Evolutionary conservation across 2,888 invertebrate genomes (phyloP), one percentile per base, ranked within the genome.

Genomic region (Hedychridium roseum): DNA sequence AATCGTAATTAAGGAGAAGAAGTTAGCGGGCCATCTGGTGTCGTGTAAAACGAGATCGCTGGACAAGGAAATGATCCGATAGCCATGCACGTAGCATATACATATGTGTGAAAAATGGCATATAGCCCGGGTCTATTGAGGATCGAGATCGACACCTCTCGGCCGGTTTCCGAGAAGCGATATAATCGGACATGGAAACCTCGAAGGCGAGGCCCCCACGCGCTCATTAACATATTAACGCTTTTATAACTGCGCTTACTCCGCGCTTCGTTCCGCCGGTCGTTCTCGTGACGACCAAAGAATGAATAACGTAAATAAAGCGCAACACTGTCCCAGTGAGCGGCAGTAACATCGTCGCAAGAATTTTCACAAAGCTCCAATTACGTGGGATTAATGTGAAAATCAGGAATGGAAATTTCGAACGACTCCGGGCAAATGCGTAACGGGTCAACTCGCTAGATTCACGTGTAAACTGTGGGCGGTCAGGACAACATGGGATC

Each of bases 191-290:
- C 53, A 63, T 59, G 60, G 64, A 66, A 61, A 66, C 56, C 62
- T 64, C 43, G 50, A 53, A 54, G 57, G 56, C 49, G 46, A 61
- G 46, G 45, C 60, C 50, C 63, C 65, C 54, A 68, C 60, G 60
- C 63, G 47, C 52, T 64, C 68, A 66, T 70, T 68, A 67, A 60
- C 61, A 66, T 65, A 66, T 65, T 66, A 60, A 65, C 54, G 56
- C 56, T 52, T 60, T 64, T 57, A 61, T 56, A 44, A 60, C 41
- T 50, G 44, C 26, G 43, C 35, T 51, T 43, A 20, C 40, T 41
- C 26, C 45, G 17, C 32, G 44, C 36, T 56, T 50, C 39, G 27
- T 36, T 34, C 21, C 16, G 47, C 43, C 31, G 14, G 4, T 9
- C 9, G 23, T 23, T 23, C 9, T 23, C 5, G 23, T 6, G 9